Evolutionary conservation across 2,888 invertebrate species (phyloP).

Genomic region (Nudaria mundana): DNA sequence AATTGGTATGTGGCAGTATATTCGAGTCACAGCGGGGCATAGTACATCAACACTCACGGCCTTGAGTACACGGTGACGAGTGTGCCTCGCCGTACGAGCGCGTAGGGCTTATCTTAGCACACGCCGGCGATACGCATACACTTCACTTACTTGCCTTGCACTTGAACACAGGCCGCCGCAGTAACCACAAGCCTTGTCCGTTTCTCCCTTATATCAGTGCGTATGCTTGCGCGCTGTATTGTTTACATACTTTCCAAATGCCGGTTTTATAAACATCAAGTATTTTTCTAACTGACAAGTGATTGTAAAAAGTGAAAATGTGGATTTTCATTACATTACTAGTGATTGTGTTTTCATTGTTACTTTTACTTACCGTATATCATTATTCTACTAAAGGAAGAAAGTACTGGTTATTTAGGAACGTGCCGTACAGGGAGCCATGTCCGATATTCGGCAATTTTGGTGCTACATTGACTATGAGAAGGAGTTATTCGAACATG

Average conservation of each 20-base stretch:
- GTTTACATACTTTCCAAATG: conserved; percentile 58
- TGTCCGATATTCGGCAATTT: conserved; percentile 77
- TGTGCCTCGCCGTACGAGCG: conserved; percentile 25
- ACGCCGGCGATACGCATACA: conserved; percentile 47
- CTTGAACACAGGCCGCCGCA: conserved; percentile 53
- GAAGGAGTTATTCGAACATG: conserved; percentile 64
- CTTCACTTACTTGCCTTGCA: conserved; percentile 64
- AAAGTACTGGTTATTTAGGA: conserved; percentile 65
- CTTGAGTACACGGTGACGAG: conserved; percentile 52
- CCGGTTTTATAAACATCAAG: conserved; percentile 43
- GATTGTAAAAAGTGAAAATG: conserved; percentile 41
- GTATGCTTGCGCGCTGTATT: conserved; percentile 33
- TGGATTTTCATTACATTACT: conserved; percentile 52
- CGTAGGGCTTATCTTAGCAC: conserved; percentile 63
- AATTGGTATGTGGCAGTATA: conserved; percentile 50
- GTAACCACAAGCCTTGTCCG: conserved; percentile 37
- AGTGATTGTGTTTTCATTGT: conserved; percentile 45
- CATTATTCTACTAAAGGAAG: conserved; percentile 65
- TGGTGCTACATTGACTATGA: conserved; percentile 66
- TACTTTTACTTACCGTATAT: conserved; percentile 53
- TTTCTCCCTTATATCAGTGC: conserved; percentile 24
- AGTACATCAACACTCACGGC: conserved; percentile 59
- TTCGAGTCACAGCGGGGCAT: conserved; percentile 60
- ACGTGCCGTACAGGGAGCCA: conserved; percentile 71
- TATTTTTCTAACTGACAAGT: conserved; percentile 28